These are phyloP conservation scores for Aphis gossypii DNA, from an alignment of 1,140 invertebrate species.

Conservation along the genomic window DNA sequence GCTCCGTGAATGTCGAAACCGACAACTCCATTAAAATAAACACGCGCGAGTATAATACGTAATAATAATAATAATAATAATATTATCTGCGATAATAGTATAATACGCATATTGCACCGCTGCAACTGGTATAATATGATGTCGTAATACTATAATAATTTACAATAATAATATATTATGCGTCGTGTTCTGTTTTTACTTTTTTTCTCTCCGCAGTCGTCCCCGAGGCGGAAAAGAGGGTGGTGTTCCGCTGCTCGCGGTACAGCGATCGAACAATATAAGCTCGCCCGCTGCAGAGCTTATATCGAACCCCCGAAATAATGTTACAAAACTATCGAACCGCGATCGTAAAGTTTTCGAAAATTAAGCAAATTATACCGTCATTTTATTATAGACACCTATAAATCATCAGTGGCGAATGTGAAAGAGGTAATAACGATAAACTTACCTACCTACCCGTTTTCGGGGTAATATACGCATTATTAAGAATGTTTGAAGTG, in stretches of 20 bases:
- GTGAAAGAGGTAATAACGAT: too few species aligned
- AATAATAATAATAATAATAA: neutral
- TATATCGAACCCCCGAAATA: neutral
- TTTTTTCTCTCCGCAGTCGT: neutral
- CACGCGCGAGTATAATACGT: neutral
- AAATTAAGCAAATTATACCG: neutral
- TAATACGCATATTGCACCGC: too few species aligned
- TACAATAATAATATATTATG: too few species aligned
- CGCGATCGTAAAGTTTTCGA: neutral
- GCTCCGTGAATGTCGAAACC: neutral
- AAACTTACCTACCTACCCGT: too few species aligned
- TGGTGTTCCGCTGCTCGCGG: neutral
- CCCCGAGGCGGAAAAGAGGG: too few species aligned
- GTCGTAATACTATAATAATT: too few species aligned
- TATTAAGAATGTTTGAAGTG: too few species aligned
- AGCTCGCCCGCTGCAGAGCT: too few species aligned
- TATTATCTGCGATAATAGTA: neutral
- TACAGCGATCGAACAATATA: neutral
- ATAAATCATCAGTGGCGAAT: too few species aligned
- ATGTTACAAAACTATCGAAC: neutral
- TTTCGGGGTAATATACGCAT: too few species aligned
- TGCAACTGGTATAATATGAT: too few species aligned
- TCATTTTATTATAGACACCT: neutral
- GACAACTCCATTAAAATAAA: conserved; percentile 17
- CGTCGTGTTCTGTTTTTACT: neutral